phyloP scores from a whole-genome alignment of 2,113 vertebrate species.

The Mohoua ochrocephala region DNA sequence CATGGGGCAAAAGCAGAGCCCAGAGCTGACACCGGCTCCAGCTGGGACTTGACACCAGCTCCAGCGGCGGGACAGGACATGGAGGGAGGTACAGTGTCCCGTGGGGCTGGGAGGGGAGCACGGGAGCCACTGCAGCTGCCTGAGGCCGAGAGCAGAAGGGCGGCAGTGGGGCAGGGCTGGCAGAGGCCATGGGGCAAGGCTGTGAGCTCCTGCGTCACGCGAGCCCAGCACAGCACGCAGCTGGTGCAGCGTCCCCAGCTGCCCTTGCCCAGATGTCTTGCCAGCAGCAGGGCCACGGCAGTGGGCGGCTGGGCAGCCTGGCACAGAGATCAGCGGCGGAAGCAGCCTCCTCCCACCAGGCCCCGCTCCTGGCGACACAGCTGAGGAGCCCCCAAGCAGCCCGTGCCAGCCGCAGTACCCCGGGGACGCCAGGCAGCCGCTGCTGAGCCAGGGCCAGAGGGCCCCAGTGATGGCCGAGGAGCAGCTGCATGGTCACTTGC shows the following conservation, averaged over 20 bases:
- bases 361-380: rapidly evolving
- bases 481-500: background rate
- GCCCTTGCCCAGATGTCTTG: slow-evolving; percentile 10
- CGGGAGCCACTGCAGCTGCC: rapidly evolving
- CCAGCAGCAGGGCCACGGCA: background rate
- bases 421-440: rapidly evolving
- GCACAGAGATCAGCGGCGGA: background rate
- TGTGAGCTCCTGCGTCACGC: background rate
- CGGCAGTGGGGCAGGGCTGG: background rate
- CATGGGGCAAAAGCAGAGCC: background rate
- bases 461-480: rapidly evolving
- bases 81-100: background rate
- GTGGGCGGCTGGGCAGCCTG: background rate
- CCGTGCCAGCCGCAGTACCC: background rate
- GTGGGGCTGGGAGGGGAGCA: background rate
- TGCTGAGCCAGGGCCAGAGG: background rate
- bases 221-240: rapidly evolving
- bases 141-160: background rate
- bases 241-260: background rate
- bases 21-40: background rate
- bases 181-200: background rate
- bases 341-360: background rate
- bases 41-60: background rate
- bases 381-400: background rate
- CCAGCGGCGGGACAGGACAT: rapidly evolving